A percentile compares a stretch with the other conserved stretches of the same genome.
Evolutionary conservation across 2,888 invertebrate genomes (phyloP).

Genomic region (Parnassius smintheus): DNA sequence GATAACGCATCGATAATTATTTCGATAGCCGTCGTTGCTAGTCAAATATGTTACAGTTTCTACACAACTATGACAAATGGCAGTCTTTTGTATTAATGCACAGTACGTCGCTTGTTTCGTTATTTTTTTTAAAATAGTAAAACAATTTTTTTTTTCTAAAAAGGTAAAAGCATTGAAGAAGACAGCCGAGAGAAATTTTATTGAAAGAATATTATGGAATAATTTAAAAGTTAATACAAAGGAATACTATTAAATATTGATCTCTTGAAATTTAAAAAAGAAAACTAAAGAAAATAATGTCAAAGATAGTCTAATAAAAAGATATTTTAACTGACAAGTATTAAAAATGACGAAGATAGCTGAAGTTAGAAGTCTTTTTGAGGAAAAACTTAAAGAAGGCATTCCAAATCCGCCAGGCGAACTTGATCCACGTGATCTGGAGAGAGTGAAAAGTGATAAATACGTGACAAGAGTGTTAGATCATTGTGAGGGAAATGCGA

Average conservation of each 20-base stretch:
- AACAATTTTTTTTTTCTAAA: too few species aligned
- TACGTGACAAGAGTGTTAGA: constrained; percentile 88
- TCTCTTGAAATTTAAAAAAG: not conserved
- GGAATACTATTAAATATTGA: not conserved
- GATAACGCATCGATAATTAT: not conserved
- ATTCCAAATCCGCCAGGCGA: constrained; percentile 50
- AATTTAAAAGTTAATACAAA: not conserved
- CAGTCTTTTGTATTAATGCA: too few species aligned
- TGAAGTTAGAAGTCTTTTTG: constrained; percentile 59
- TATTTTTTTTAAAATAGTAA: too few species aligned
- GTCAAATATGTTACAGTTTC: too few species aligned
- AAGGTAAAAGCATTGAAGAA: too few species aligned
- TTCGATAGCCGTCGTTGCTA: not conserved
- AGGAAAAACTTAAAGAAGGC: constrained; percentile 54
- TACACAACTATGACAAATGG: too few species aligned
- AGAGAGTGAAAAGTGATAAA: constrained; percentile 84
- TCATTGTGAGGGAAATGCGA: constrained; percentile 86
- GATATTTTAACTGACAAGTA: too few species aligned
- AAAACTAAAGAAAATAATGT: not conserved
- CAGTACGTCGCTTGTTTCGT: too few species aligned
- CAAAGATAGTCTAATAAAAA: too few species aligned
- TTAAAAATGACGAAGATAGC: constrained; percentile 53
- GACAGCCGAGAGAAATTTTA: too few species aligned
- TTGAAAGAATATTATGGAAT: too few species aligned
- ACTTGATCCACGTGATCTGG: constrained; percentile 86